Evolutionary conservation across 2,797 vertebrate genomes (phyloP), one percentile per base, ranked within the genome.

Genomic region (Leptodactylus fallax): DNA sequence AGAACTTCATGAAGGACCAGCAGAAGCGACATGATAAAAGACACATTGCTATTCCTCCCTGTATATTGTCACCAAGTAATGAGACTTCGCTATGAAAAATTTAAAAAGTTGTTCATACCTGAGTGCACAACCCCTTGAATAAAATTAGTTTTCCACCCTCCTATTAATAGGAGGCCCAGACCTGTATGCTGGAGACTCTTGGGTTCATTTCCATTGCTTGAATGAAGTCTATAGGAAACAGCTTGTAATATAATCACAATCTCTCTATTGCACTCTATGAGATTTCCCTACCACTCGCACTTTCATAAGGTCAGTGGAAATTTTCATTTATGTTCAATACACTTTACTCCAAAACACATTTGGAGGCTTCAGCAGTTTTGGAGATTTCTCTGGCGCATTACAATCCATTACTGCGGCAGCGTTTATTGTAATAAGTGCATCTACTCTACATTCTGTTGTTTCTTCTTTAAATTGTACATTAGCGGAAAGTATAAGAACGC

Each of bases 401-500:
- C 36, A 72, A 60, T 58, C 82, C 69, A 84, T 84, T 84, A 84
- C 82, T 47, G 14, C 14, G 6, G 55, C 12, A 25, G 53, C 82
- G 7, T 17, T 74, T 56, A 23, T 74, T 47, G 55, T 74, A 74
- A 84, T 84, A 60, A 84, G 11, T 9, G 67, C 25, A 23, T 83
- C 21, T 58, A 17, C 21, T 51, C 47, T 36, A 21, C 10, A 19
- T 45, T 27, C 69, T 47, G 81, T 60, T 84, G 53, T 74, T 74
- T 74, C 53, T 58, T 76, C 74, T 74, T 74, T 25, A 72, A 58
- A 58, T 84, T 76, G 69, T 74, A 74, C 69, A 84, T 76, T 84
- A 84, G 82, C 23, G 55, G 19, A 71, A 74, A 72, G 7, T 11
- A 27, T 58, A 19, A 23, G 81, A 27, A 53, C 6, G 19, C 13